A percentile compares a stretch with the other conserved stretches of the same genome.
Conservation (phyloP, 2,113 vertebrate genomes). For the Pseudorasbora parva region DNA sequence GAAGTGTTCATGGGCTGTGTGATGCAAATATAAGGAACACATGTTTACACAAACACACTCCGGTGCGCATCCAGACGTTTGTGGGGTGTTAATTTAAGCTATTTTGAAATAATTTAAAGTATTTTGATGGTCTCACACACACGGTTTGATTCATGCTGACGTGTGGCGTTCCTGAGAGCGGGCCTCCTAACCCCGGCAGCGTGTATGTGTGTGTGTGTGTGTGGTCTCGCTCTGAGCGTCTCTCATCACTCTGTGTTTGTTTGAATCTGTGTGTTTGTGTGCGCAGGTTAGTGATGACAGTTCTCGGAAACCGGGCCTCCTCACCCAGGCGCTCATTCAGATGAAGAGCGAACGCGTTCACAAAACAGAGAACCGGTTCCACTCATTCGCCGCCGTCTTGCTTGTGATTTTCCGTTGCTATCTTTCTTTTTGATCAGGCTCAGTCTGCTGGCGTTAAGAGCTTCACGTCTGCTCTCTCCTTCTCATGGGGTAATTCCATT, state of each 20-base stretch:
- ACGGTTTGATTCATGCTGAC: conserved; percentile 25
- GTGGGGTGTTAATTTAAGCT: conserved; percentile 15
- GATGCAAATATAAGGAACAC: conserved; percentile 42
- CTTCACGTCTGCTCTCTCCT: neutral
- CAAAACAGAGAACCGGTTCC: conserved; percentile 23
- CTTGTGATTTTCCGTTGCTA: conserved; percentile 43
- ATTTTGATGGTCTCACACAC: conserved; percentile 15
- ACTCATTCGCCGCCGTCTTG: neutral
- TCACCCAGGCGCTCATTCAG: neutral
- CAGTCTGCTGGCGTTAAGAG: conserved; percentile 30
- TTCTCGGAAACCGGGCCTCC: conserved; percentile 35
- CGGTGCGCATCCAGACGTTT: conserved; percentile 10
- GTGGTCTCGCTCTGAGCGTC: conserved; percentile 48
- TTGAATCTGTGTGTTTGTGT: conserved; percentile 47
- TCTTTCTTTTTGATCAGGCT: neutral
- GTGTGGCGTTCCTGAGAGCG: conserved; percentile 40
- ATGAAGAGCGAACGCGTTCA: conserved; percentile 25
- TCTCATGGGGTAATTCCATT: conserved; percentile 31
- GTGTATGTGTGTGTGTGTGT: conserved; percentile 39
- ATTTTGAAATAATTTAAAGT: conserved; percentile 12
- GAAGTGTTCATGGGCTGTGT: conserved; percentile 34
- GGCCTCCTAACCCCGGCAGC: conserved; percentile 43
- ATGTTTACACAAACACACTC: conserved; percentile 33
- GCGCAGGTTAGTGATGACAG: conserved; percentile 30
- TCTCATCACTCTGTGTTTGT: conserved; percentile 53